These are phyloP conservation scores for Campopleginae sp. DNA, from an alignment of 2,888 invertebrate species.

Conservation along the genomic window DNA sequence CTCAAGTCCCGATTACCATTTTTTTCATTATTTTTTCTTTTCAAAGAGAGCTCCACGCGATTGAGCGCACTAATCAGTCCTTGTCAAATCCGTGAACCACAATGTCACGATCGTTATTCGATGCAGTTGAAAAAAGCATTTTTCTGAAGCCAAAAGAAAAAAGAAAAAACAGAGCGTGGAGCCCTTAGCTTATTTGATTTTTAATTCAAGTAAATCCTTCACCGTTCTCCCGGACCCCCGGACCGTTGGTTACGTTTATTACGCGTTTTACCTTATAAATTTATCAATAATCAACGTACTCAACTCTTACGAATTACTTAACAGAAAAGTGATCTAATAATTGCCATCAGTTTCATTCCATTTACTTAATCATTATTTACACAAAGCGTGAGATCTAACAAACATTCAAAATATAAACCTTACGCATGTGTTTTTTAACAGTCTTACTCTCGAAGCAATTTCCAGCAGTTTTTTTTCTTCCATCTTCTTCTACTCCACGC, in stretches of 20 bases:
- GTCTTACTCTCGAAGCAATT: conserved; percentile 41
- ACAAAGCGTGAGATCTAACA: conserved; percentile 72
- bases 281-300: conserved; percentile 64
- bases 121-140: not conserved
- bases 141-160: not conserved
- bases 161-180: conserved; percentile 10
- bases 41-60: conserved; percentile 35
- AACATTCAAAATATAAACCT: conserved; percentile 71
- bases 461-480: conserved; percentile 35
- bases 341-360: conserved; percentile 10
- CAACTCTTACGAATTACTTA: conserved; percentile 50
- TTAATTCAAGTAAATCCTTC: conserved; percentile 48
- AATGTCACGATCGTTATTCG: conserved; percentile 12
- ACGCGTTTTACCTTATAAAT: conserved; percentile 71
- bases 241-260: conserved; percentile 67
- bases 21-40: conserved; percentile 35
- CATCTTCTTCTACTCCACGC: conserved; percentile 31
- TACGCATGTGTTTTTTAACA: conserved; percentile 74
- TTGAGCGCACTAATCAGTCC: not conserved
- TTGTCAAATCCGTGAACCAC: not conserved
- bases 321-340: conserved; percentile 35
- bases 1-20: conserved; percentile 69
- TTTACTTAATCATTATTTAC: conserved; percentile 65
- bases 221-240: conserved; percentile 60
- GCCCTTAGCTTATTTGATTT: conserved; percentile 16